phyloP scores from a whole-genome alignment of 2,113 vertebrate species.

The Delphinus delphis region DNA sequence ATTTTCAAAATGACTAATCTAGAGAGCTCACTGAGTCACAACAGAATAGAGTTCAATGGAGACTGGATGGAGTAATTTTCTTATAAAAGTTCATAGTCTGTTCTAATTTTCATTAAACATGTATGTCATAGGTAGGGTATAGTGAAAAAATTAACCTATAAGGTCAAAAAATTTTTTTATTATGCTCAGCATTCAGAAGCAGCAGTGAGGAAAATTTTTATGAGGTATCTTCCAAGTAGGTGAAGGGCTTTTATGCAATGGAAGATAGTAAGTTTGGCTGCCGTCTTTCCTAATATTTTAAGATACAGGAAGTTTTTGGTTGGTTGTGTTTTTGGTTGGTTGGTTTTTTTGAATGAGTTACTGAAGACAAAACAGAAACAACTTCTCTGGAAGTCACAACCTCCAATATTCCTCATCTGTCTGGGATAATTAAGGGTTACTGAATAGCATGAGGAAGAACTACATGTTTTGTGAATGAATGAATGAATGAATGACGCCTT shows the following conservation, averaged over 20 bases:
- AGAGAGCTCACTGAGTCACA: conserved; percentile 17
- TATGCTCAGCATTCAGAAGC: neutral
- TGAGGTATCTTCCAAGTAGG: neutral
- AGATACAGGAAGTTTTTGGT: neutral
- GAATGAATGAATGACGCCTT: neutral
- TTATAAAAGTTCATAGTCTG: neutral
- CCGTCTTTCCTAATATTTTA: neutral
- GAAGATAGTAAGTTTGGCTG: neutral
- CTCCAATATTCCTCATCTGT: neutral
- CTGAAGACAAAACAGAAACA: neutral
- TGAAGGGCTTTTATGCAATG: neutral
- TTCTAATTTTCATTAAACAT: neutral
- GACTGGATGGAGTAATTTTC: neutral
- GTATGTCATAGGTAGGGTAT: neutral
- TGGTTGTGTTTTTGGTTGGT: neutral
- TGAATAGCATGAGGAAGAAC: neutral
- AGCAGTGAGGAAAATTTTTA: neutral
- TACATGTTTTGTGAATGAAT: neutral
- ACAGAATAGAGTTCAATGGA: neutral
- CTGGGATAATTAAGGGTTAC: neutral
- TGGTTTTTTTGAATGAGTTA: neutral
- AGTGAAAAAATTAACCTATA: neutral
- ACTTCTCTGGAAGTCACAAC: neutral
- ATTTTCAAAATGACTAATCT: conserved; percentile 16
- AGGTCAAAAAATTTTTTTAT: neutral